Evolutionary conservation across 2,113 vertebrate species (phyloP), one percentile per base, ranked within the genome.

Genomic region (Xenopus borealis): DNA sequence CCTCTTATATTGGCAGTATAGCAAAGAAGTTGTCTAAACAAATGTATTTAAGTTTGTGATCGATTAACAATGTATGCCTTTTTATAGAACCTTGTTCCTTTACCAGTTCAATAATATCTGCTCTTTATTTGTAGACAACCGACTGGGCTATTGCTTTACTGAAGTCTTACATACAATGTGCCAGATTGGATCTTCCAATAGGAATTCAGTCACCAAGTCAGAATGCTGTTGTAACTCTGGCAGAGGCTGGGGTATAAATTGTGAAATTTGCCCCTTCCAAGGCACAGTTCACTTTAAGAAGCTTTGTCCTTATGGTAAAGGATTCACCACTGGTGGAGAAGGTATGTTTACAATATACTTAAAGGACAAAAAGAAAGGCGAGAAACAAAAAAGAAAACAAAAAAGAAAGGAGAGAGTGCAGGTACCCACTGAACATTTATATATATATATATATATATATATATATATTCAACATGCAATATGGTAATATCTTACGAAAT

Each of bases 81-180:
- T 40, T 40, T 7, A n/a, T 6, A 40, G 33, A 40, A 3, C 33
- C 33, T 40, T 40, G 33, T 40, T 33, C 30, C 7, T 33, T 57
- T 66, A 23, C 71, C 46, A 63, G 27, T 33, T 9, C 33, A 40
- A 9, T 40, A 40, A 40, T 2, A 40, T 7, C 33, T 18, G 23
- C 27, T 47, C 69, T 81, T 79, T 85, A 19, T 81, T 81, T 86
- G 20, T 80, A 99, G 97, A 99, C 91, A 96, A 94, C 81, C 92
- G 97, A 0, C 90, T 95, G 80, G 97, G 96, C 62, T 97, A 97
- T 90, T 99, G 97, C 86, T 99, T 95, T 89, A 94, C 90, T 0
- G 97, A 99, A 79, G 96, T 98, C 18, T 88, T 99, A 62, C 96
- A 98, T 72, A 98, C 93, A 9, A 89, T 99, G 90, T 99, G 97